Conservation (phyloP, 1,140 invertebrate species). For the Eufriesea mexicana region DNA sequence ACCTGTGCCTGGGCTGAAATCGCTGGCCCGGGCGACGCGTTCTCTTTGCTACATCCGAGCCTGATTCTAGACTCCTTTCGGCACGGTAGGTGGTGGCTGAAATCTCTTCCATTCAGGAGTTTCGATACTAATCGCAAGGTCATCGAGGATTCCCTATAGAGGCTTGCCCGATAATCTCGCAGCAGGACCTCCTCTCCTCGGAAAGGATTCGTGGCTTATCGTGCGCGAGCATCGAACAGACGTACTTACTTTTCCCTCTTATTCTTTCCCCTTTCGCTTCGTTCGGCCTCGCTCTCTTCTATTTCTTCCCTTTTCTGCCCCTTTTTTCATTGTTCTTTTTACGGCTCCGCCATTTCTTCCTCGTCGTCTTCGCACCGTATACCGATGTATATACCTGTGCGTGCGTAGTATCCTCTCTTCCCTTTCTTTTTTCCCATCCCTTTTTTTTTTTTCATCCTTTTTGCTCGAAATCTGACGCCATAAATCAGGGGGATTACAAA, state of each 20-base stretch:
- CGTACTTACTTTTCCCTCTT: conserved; percentile 30
- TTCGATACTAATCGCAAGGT: conserved; percentile 64
- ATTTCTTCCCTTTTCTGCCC: neutral
- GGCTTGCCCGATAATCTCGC: conserved; percentile 45
- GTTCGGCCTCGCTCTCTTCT: neutral
- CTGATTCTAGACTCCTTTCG: conserved; percentile 1
- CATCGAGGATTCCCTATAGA: conserved; percentile 32
- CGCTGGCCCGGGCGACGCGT: conserved; percentile 11
- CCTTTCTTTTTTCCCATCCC: neutral
- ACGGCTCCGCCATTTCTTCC: neutral
- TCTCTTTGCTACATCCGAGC: too few species aligned
- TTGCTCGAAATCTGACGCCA: conserved; percentile 61
- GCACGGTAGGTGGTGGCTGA: conserved; percentile 17
- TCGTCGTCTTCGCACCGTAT: neutral
- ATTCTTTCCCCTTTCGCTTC: conserved; percentile 17
- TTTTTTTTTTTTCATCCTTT: neutral
- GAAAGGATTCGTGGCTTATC: conserved; percentile 59
- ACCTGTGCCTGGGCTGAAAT: conserved; percentile 54
- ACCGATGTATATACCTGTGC: neutral
- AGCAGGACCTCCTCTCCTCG: conserved; percentile 47
- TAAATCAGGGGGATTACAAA: conserved; percentile 67
- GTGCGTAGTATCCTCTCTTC: too few species aligned
- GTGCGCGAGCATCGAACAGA: conserved; percentile 36
- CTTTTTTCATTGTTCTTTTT: neutral
- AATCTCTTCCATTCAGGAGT: conserved; percentile 41